phyloP scores from a whole-genome alignment of 2,888 invertebrate genomes.

The Pogonocherus hispidulus region DNA sequence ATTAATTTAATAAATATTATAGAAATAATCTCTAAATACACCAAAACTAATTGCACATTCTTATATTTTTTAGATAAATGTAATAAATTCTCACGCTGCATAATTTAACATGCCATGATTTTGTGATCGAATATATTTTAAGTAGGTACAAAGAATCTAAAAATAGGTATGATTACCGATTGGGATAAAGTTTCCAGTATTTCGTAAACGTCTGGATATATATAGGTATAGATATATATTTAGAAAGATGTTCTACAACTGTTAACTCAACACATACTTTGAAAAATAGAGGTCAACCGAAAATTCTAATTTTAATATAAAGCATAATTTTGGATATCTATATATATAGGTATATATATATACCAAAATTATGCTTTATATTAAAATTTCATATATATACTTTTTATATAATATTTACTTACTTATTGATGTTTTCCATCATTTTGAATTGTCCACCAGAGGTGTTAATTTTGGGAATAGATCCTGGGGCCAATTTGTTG shows the following conservation, averaged over 20 bases:
- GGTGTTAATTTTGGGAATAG: conserved; percentile 91
- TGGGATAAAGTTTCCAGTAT: conserved; percentile 40
- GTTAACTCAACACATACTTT: conserved; percentile 24
- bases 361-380: neutral
- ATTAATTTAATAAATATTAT: no score
- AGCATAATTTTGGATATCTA: no score
- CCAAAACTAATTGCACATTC: no score
- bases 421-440: conserved; percentile 99
- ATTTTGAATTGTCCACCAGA: conserved; percentile 98
- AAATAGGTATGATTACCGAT: conserved; percentile 40
- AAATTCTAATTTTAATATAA: conserved; percentile 30
- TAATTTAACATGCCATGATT: neutral
- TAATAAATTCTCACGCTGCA: no score
- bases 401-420: no score
- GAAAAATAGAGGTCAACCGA: conserved; percentile 34
- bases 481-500: conserved; percentile 92
- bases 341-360: neutral
- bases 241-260: conserved; percentile 38
- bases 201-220: conserved; percentile 39
- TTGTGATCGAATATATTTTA: neutral
- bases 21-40: no score
- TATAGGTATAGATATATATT: conserved; percentile 40
- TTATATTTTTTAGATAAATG: no score
- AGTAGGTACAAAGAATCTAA: conserved; percentile 37
- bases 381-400: no score